A percentile compares a stretch with the other conserved stretches of the same genome.
Conservation (phyloP, 2,113 vertebrate species). For the Hepsetus odoe region DNA sequence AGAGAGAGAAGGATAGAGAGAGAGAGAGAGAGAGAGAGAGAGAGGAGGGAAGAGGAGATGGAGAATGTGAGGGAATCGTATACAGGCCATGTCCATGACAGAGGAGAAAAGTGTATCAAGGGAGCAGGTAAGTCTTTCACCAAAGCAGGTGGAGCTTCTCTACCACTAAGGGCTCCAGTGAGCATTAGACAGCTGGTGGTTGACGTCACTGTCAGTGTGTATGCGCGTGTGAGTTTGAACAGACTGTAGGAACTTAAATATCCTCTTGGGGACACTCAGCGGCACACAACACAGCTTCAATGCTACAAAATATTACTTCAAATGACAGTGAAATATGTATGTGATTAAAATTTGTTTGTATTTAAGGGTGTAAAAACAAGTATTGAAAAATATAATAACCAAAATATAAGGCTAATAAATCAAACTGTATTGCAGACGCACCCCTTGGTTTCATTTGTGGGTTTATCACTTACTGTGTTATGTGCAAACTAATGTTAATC, state of each 20-base stretch:
- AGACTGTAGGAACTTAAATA: constrained; percentile 42
- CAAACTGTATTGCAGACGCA: too few relatives aligned
- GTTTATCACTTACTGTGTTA: too few relatives aligned
- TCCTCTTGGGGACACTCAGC: neutral
- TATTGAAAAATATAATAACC: too few relatives aligned
- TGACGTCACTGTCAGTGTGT: constrained; percentile 43
- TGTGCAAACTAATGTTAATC: too few relatives aligned
- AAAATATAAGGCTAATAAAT: too few relatives aligned
- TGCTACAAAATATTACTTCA: neutral
- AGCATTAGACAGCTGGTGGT: constrained; percentile 52
- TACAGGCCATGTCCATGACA: constrained; percentile 49
- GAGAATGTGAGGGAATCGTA: constrained; percentile 56
- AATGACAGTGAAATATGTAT: neutral
- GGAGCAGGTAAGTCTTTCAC: constrained; percentile 42
- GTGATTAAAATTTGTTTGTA: neutral
- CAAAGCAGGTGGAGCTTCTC: constrained; percentile 50
- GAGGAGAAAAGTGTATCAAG: constrained; percentile 33
- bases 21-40: constrained; percentile 59
- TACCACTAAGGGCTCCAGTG: constrained; percentile 39
- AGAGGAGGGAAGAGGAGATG: constrained; percentile 60
- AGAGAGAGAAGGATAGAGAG: too few relatives aligned
- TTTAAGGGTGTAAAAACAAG: neutral
- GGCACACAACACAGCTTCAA: constrained; percentile 4
- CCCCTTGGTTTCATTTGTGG: too few relatives aligned
- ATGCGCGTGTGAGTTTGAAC: constrained; percentile 32